Base-by-base conservation (phyloP, 2,888 invertebrate genomes). In the Siphlonurus alternatus region DNA sequence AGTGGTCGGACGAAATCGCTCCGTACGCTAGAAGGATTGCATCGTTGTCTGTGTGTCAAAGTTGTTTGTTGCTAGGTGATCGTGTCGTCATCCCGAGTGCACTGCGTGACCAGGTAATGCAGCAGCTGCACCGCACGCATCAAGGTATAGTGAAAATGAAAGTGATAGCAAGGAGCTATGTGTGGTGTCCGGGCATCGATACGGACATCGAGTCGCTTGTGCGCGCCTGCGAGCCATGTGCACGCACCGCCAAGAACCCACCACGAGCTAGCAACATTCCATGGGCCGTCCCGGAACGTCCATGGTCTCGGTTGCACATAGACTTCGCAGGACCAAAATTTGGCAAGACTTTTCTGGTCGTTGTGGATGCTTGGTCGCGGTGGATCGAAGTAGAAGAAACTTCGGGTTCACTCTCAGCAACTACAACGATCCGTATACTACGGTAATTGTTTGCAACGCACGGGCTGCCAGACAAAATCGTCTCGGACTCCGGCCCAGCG, bases 131-230 rank as follows among this genome's bases (percentile, higher is more conserved):
- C 53, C 53, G 19, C 7, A 59, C 24, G 2, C 67, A 65, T 51
- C 61, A 63, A 61, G 68, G 66, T 2, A 51, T 68, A 1, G 65
- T 65, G 0, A 25, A 63, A 0, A 67, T 66, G 65, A 67, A 67
- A 59, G 38, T 25, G 59, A n/a, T n/a, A n/a, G n/a, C n/a, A n/a
- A n/a, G n/a, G n/a, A n/a, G n/a, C n/a, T n/a, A n/a, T n/a, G 38
- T 66, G 25, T 68, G 68, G 68, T 67, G 68, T 66, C 65, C 66
- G 2, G 63, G 51, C 3, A 64, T 66, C 1, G 67, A 54, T 19
- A 19, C 54, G 54, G 54, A 54, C 54, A 54, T 54, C 20, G 54
- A 54, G 5, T 54, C 54, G 19, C 20, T 54, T 20, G 20, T 54
- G 19, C 68, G 68, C 20, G 22, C 24, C 1, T 69, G 69, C 23